These are phyloP conservation scores for Periparus ater DNA, from an alignment of 2,797 vertebrate species.

Conservation along the genomic window DNA sequence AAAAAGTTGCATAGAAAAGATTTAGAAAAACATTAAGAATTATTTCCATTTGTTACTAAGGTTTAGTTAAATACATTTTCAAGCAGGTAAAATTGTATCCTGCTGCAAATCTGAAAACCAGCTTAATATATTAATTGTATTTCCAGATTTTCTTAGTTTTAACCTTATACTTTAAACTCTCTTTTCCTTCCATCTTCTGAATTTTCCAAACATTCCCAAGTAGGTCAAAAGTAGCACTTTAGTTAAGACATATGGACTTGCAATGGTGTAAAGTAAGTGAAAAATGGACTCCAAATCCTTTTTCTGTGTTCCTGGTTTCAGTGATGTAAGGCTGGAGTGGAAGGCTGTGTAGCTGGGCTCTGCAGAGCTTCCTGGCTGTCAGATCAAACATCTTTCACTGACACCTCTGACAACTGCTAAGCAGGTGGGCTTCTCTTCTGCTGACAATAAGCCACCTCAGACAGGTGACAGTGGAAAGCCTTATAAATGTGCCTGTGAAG, in stretches of 20 bases:
- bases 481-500: background rate
- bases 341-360: background rate
- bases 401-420: background rate
- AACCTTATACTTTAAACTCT: background rate
- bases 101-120: slow-evolving; percentile 1
- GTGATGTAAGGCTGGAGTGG: background rate
- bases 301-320: background rate
- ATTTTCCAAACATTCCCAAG: background rate
- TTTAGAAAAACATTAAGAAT: background rate
- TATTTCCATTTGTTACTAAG: background rate
- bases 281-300: background rate
- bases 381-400: background rate
- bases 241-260: background rate
- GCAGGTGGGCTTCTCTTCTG: background rate
- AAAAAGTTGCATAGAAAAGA: background rate
- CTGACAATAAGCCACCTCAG: background rate
- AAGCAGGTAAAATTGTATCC: background rate
- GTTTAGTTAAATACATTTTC: background rate
- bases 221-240: background rate
- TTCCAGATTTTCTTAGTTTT: background rate
- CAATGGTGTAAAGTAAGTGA: background rate
- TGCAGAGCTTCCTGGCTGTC: background rate
- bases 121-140: background rate
- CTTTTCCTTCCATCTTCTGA: background rate
- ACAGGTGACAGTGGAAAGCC: background rate